These are phyloP conservation scores for Ctenopoma multispine DNA, from an alignment of 2,797 vertebrate genomes.

Conservation along the genomic window DNA sequence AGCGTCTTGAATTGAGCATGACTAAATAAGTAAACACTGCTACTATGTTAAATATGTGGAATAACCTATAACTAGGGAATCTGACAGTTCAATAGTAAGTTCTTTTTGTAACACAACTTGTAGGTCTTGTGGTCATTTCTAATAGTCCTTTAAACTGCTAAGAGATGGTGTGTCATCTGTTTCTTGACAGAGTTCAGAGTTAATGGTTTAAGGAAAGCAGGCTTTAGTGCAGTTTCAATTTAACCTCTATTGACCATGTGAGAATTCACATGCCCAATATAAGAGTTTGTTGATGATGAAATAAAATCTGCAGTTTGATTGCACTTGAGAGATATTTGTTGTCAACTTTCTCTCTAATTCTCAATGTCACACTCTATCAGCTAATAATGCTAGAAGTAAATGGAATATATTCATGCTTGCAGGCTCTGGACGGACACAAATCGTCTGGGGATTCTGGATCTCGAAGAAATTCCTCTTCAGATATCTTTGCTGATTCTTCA, in stretches of 20 bases:
- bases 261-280: conserved; percentile 1
- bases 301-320: conserved; percentile 9
- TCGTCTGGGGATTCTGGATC: conserved; percentile 93
- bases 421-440: conserved; percentile 89
- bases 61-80: no score
- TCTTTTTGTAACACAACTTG: no score
- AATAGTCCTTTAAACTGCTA: no score
- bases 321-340: conserved; percentile 1
- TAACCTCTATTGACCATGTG: no score
- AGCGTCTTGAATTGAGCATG: background rate
- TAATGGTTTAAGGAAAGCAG: no score
- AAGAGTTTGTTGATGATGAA: background rate
- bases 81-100: no score
- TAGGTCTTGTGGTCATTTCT: no score
- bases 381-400: conserved; percentile 4
- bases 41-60: no score
- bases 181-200: no score
- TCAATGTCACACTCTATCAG: conserved; percentile 8
- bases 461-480: conserved; percentile 91
- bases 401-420: conserved; percentile 25
- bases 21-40: background rate
- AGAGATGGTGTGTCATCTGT: no score
- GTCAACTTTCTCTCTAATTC: conserved; percentile 5
- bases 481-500: conserved; percentile 91
- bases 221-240: background rate